phyloP scores from a whole-genome alignment of 2,888 invertebrate genomes.

The Tipula helvola region DNA sequence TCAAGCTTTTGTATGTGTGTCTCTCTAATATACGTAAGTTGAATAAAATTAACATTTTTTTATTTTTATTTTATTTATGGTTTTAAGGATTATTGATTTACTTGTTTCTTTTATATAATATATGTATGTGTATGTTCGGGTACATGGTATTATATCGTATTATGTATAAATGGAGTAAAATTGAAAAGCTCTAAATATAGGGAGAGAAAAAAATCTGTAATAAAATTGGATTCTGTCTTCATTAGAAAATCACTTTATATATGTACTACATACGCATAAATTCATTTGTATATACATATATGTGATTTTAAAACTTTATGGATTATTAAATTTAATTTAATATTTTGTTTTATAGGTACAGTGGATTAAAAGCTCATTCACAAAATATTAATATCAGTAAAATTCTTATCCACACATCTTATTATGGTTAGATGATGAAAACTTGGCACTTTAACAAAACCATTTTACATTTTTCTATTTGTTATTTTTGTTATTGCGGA shows the following conservation, averaged over 20 bases:
- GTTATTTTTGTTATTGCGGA: not conserved
- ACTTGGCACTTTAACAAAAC: not conserved
- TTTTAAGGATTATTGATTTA: conserved; percentile 4
- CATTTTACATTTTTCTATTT: not conserved
- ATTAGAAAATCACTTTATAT: not conserved
- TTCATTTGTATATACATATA: not conserved
- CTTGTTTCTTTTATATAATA: not conserved
- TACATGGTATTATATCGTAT: not conserved
- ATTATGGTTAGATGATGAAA: not conserved
- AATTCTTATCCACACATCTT: not conserved
- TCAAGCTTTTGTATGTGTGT: not conserved
- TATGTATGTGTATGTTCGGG: not conserved
- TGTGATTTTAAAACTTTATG: not conserved
- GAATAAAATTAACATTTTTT: not conserved
- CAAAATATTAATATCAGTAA: not conserved
- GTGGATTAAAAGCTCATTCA: not conserved
- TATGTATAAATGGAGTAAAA: not conserved
- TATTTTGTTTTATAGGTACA: not conserved
- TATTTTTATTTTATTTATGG: not conserved
- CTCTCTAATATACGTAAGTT: not conserved
- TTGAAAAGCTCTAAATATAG: not conserved
- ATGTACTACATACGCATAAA: not conserved
- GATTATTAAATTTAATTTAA: not conserved
- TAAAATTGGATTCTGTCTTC: not conserved
- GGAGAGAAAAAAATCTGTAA: not conserved